A percentile compares a stretch with the other conserved stretches of the same genome.
Conservation (phyloP, 2,888 invertebrate genomes). For the Mamestra brassicae region DNA sequence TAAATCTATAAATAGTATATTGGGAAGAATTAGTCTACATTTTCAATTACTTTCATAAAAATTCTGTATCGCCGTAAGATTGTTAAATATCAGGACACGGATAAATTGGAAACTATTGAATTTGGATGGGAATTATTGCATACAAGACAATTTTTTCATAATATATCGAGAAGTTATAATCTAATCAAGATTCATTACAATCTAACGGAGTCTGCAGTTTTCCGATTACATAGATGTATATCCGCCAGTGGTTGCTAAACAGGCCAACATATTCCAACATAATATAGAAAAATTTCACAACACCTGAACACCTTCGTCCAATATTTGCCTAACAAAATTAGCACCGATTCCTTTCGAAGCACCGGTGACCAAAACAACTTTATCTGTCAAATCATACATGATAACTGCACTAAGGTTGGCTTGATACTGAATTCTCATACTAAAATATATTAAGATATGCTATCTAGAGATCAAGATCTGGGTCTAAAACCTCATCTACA, state of each 20-base stretch:
- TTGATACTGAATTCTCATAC: background rate
- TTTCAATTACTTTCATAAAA: background rate
- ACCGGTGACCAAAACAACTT: constrained; percentile 74
- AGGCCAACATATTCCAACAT: no score
- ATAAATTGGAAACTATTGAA: no score
- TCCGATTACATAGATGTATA: no score
- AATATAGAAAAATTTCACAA: background rate
- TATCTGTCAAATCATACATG: constrained; percentile 68
- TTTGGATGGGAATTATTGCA: no score
- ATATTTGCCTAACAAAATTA: constrained; percentile 62
- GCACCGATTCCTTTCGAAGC: constrained; percentile 76
- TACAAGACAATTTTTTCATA: no score
- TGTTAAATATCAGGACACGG: no score
- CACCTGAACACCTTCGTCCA: constrained; percentile 74
- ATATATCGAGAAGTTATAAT: no score
- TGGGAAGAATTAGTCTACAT: no score
- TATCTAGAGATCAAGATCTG: background rate
- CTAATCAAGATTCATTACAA: no score
- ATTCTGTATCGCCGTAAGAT: background rate
- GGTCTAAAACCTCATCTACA: background rate
- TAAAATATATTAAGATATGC: constrained; percentile 1
- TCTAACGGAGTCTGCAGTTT: no score
- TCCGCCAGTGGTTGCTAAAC: no score
- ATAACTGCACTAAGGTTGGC: constrained; percentile 7
- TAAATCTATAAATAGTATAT: no score